phyloP scores from a whole-genome alignment of 2,113 vertebrate genomes.

The Prolemur simus region DNA sequence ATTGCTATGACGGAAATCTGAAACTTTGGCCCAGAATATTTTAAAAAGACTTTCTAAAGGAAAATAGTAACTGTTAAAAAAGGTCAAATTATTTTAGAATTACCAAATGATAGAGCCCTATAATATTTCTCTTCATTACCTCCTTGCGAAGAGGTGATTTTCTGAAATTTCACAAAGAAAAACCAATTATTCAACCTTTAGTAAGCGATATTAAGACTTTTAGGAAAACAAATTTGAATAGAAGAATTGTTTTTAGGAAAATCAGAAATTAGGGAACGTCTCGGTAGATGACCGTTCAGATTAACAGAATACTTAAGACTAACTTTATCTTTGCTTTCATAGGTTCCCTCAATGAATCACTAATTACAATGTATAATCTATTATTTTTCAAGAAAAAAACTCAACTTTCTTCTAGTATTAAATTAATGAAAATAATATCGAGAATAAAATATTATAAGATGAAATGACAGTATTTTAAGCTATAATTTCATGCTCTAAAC shows the following conservation, averaged over 20 bases:
- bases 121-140: not conserved
- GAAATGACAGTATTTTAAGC: not conserved
- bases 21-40: conserved; percentile 1
- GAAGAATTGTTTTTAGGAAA: not conserved
- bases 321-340: not conserved
- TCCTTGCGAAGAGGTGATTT: not conserved
- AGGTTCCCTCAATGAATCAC: not conserved
- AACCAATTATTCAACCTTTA: not conserved
- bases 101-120: not conserved
- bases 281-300: not conserved
- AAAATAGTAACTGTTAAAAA: not conserved
- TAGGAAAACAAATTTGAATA: not conserved
- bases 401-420: not conserved
- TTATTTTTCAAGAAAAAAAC: not conserved
- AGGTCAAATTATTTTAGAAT: not conserved
- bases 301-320: not conserved
- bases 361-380: not conserved
- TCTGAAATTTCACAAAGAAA: not conserved
- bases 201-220: not conserved
- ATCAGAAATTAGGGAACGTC: not conserved
- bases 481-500: not conserved
- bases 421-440: not conserved
- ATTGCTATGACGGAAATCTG: not conserved
- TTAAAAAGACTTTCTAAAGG: not conserved
- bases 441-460: conserved; percentile 9